Conservation (phyloP, 2,797 vertebrate genomes). For the Crypturellus tataupa region DNA sequence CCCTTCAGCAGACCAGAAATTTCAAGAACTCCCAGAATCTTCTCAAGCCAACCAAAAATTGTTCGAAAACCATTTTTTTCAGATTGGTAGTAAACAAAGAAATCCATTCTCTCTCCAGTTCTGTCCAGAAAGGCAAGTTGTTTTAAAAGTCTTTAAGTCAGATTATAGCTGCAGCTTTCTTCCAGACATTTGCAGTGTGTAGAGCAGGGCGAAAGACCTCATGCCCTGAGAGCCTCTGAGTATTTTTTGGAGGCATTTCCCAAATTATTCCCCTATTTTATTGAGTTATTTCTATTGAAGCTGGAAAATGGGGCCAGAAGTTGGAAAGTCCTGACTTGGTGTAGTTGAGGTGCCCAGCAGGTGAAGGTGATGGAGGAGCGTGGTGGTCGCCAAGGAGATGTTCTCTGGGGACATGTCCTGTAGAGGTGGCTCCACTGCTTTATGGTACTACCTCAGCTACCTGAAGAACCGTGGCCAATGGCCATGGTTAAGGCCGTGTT, state of each 20-base stretch:
- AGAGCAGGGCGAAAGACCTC: not conserved
- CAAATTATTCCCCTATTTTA: not conserved
- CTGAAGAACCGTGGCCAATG: not conserved
- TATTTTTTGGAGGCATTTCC: not conserved
- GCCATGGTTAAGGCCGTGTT: too few species aligned
- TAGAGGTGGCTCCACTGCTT: not conserved
- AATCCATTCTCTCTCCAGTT: not conserved
- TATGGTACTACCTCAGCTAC: not conserved
- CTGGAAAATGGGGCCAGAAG: not conserved
- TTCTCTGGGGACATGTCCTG: not conserved
- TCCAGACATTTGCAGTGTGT: not conserved
- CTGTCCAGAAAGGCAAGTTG: not conserved
- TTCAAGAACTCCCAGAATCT: not conserved
- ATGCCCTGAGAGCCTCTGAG: not conserved
- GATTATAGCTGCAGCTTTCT: not conserved
- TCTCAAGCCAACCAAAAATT: not conserved
- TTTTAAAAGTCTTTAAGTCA: conserved; percentile 5
- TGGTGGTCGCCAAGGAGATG: not conserved
- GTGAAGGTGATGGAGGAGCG: too few species aligned
- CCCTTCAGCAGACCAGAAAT: not conserved
- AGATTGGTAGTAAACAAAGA: not conserved
- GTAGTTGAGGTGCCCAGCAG: not conserved
- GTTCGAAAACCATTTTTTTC: not conserved
- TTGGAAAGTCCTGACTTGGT: not conserved
- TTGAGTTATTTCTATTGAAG: not conserved